These are phyloP conservation scores for Hemiprocne comata DNA, from an alignment of 2,113 vertebrate species.

Conservation along the genomic window DNA sequence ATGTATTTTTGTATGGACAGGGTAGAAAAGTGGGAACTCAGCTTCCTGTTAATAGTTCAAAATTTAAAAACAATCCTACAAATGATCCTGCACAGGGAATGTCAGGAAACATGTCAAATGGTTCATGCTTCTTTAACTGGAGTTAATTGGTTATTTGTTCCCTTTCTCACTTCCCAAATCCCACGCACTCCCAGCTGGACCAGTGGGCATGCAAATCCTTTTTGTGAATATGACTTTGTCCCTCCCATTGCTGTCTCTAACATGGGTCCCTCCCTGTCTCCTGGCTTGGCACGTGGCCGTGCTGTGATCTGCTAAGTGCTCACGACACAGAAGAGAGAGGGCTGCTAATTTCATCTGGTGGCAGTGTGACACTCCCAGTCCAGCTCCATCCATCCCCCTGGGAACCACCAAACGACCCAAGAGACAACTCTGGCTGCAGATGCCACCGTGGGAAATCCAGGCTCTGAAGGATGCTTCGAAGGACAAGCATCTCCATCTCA, in stretches of 20 bases:
- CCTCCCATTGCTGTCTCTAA: background rate
- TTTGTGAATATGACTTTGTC: background rate
- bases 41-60: conserved; percentile 64
- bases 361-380: background rate
- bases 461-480: background rate
- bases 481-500: background rate
- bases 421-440: background rate
- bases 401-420: background rate
- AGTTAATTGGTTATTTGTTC: background rate
- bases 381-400: background rate
- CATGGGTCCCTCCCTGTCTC: background rate
- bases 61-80: conserved; percentile 50
- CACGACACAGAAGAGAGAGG: background rate
- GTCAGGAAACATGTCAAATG: background rate
- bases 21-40: conserved; percentile 39
- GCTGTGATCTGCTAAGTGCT: background rate
- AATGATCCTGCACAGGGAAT: conserved; percentile 16
- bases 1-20: conserved; percentile 72
- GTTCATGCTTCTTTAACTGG: background rate
- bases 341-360: background rate
- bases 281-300: accelerated
- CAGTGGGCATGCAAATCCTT: background rate
- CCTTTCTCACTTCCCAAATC: background rate
- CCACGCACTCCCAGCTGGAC: background rate
- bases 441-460: background rate